These are phyloP conservation scores for Lacanobia oleracea DNA, from an alignment of 2,888 invertebrate species.

Conservation along the genomic window DNA sequence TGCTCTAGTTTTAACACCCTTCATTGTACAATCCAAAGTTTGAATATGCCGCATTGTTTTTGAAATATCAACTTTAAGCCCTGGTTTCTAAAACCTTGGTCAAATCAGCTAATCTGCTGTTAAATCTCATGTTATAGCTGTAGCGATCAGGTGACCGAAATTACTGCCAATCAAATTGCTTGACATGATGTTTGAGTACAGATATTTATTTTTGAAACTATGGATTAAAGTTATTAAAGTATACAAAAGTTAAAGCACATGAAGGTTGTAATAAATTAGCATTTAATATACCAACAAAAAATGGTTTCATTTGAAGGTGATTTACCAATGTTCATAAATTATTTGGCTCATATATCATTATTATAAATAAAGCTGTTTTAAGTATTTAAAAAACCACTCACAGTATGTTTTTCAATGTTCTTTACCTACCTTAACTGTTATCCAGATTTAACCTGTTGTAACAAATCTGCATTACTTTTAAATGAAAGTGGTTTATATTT, in stretches of 20 bases:
- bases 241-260: slow-evolving; percentile 36
- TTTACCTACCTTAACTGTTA: slow-evolving; percentile 36
- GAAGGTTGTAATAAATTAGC: slow-evolving; percentile 60
- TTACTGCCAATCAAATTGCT: not conserved
- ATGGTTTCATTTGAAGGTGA: slow-evolving; percentile 27
- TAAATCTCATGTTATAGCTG: slow-evolving; percentile 5
- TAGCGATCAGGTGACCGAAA: not conserved
- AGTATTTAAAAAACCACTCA: slow-evolving; percentile 40
- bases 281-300: slow-evolving; percentile 39
- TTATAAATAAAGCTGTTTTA: slow-evolving; percentile 47
- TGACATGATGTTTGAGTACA: not conserved
- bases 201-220: not conserved
- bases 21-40: slow-evolving; percentile 22
- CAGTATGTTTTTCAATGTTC: slow-evolving; percentile 46
- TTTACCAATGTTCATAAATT: slow-evolving; percentile 32
- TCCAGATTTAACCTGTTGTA: slow-evolving; percentile 44
- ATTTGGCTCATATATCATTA: slow-evolving; percentile 38
- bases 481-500: slow-evolving; percentile 44
- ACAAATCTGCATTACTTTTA: slow-evolving; percentile 19
- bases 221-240: slow-evolving; percentile 17
- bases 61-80: slow-evolving; percentile 1
- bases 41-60: slow-evolving; percentile 1
- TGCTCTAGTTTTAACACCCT: slow-evolving; percentile 46
- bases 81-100: not conserved
- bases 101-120: not conserved